Conservation (phyloP, 1,140 invertebrate genomes). For the Calephelis virginiensis region DNA sequence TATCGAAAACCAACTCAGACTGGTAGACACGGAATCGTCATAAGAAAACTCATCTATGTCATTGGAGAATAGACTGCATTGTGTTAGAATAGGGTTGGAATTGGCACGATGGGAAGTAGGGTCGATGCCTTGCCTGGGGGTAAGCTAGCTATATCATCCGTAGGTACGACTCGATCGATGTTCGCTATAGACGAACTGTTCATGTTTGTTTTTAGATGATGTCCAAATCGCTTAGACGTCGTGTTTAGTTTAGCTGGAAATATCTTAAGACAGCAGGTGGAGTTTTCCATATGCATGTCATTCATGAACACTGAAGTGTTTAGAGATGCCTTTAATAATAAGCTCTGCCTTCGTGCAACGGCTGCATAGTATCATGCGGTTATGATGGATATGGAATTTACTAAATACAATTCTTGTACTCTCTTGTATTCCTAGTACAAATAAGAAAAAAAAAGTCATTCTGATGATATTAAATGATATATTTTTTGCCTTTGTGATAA, state of each 20-base stretch:
- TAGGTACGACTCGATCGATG: constrained; percentile 70
- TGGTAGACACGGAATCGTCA: constrained; percentile 61
- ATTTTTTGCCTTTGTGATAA: too few relatives aligned
- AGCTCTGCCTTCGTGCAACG: background rate
- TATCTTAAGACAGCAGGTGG: constrained; percentile 28
- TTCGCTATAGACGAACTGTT: constrained; percentile 45
- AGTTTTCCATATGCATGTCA: constrained; percentile 31
- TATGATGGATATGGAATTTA: background rate
- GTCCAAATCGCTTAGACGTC: constrained; percentile 41
- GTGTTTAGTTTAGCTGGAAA: constrained; percentile 33
- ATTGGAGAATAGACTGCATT: constrained; percentile 45
- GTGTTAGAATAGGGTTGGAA: constrained; percentile 34
- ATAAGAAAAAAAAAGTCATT: too few relatives aligned
- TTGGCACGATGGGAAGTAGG: constrained; percentile 34
- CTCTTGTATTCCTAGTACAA: too few relatives aligned
- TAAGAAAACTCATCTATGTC: constrained; percentile 49
- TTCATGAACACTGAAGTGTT: constrained; percentile 13
- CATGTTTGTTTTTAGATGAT: constrained; percentile 55
- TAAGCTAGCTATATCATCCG: constrained; percentile 66
- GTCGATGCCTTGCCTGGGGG: constrained; percentile 55
- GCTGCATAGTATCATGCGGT: background rate
- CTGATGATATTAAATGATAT: too few relatives aligned
- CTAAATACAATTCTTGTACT: too few relatives aligned
- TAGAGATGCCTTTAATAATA: constrained; percentile 6
- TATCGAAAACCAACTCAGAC: constrained; percentile 49